Evolutionary conservation across 1,140 invertebrate species (phyloP), one percentile per base, ranked within the genome.

Genomic region (Calosoma granatense): DNA sequence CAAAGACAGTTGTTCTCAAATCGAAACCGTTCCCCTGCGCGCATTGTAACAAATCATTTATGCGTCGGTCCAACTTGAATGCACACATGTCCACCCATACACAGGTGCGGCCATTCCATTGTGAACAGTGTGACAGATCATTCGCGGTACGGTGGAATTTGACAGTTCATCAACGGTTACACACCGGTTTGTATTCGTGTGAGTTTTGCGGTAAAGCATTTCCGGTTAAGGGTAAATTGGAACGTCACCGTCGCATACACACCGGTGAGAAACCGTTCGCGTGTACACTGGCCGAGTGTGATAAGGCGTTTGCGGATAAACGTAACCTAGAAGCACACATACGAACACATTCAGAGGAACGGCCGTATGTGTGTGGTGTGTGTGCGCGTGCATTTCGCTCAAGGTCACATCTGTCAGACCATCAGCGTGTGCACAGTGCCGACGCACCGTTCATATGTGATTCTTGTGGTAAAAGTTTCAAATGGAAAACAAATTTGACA

Each of bases 381-480:
- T 68, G 66, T 54, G 59, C 57, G 1, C 63, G 61, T 43, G 22
- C 54, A 1, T 68, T 64, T 20, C 54, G 61, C 12, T 59, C 62
- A 9, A 63, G 60, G 15, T 60, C 54, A 22, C 59, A 65, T 53
- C 55, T 68, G 17, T 64, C 63, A 17, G 59, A 64, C 6, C 67
- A 68, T 41, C 59, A 55, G 41, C 60, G 66, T n/a, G 15, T 53
- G 14, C 67, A 68, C 51, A 65, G 55, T 11, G 59, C 54, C 30
- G 56, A 61, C 20, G 43, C 59, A 4, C 59, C 55, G 1, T 65
- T 60, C 58, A 57, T 56, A n/a, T 68, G 66, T 59, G 56, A 64
- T 20, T 20, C 53, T 20, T 64, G 63, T 43, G 57, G 43, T 1
- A 64, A 64, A 36, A 43, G 30, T 11, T 64, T 60, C 22, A 64